Evolutionary conservation across 2,113 vertebrate species (phyloP).

Genomic region (Hassar affinis): DNA sequence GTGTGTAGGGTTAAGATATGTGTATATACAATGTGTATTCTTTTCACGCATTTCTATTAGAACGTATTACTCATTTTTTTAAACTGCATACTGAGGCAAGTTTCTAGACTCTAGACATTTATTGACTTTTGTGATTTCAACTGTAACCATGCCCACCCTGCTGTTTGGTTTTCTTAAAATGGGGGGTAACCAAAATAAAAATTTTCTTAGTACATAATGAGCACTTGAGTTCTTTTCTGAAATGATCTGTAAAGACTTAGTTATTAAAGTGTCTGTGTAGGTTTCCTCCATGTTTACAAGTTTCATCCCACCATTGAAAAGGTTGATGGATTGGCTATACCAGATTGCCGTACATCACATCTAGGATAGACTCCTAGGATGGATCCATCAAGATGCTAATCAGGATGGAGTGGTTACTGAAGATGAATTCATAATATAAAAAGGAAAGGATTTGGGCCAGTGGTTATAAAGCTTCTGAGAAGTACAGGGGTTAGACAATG

Average conservation of each 20-base stretch:
- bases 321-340: too few relatives aligned
- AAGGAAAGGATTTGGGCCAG: too few relatives aligned
- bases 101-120: slow-evolving; percentile 18
- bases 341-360: too few relatives aligned
- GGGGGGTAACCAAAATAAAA: background rate
- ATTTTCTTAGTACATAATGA: background rate
- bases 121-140: background rate
- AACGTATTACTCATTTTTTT: background rate
- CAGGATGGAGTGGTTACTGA: background rate
- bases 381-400: background rate
- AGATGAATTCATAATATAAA: background rate
- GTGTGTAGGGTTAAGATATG: slow-evolving; percentile 34
- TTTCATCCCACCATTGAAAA: too few relatives aligned
- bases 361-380: too few relatives aligned
- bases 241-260: background rate
- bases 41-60: slow-evolving; percentile 19
- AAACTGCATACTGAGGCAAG: background rate
- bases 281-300: background rate
- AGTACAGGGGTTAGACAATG: too few relatives aligned
- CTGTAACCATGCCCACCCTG: background rate
- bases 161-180: background rate
- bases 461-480: too few relatives aligned
- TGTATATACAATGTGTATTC: slow-evolving; percentile 49
- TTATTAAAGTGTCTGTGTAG: background rate
- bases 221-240: background rate